Percentiles rank a stretch among this genome's conserved stretches.
phyloP scores from a whole-genome alignment of 1,140 invertebrate genomes.

The Bombus haemorrhoidalis region DNA sequence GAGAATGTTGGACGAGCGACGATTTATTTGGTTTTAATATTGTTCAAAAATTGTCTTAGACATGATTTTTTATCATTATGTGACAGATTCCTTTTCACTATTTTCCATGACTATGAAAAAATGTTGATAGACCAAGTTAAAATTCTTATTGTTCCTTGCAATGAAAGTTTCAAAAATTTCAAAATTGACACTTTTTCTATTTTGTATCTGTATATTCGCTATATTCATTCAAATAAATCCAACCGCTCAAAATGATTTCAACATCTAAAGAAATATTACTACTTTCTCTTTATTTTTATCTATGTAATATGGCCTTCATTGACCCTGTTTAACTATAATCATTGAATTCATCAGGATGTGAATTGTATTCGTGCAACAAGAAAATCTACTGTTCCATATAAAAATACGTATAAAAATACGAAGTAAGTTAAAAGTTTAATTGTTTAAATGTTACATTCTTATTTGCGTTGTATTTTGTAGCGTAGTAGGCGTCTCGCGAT shows the following conservation, averaged over 20 bases:
- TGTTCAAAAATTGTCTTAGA: too few species aligned
- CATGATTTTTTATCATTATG: too few species aligned
- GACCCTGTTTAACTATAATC: not conserved
- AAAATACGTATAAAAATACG: not conserved
- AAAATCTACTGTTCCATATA: not conserved
- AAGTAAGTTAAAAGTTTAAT: not conserved
- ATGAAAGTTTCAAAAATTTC: not conserved
- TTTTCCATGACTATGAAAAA: too few species aligned
- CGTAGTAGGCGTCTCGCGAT: not conserved
- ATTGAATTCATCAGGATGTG: not conserved
- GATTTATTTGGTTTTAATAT: too few species aligned
- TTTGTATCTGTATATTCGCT: not conserved
- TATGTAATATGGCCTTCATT: not conserved
- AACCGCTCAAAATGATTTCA: not conserved
- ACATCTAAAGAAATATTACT: not conserved
- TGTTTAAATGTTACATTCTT: not conserved
- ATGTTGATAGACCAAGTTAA: not conserved
- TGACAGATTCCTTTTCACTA: too few species aligned
- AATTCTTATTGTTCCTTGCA: not conserved
- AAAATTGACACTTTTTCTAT: not conserved
- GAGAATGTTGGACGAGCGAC: not conserved
- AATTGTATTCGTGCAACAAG: not conserved
- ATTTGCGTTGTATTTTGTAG: not conserved
- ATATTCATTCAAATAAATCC: not conserved
- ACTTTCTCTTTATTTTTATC: not conserved